phyloP scores from a whole-genome alignment of 2,113 vertebrate genomes.

The Probosciger aterrimus region DNA sequence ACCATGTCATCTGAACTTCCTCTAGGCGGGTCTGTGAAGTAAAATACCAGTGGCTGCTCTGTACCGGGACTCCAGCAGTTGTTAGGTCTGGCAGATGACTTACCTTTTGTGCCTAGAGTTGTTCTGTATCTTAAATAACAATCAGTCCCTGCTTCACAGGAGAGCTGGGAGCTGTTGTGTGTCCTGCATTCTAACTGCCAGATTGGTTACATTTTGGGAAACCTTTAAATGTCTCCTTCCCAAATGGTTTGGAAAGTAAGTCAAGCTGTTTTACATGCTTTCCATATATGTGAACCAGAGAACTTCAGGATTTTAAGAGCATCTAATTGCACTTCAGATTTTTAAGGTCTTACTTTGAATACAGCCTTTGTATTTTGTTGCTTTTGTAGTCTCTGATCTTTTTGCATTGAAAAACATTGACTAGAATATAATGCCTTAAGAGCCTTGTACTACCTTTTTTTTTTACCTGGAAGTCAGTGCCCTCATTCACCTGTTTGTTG shows the following conservation, averaged over 20 bases:
- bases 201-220: background rate
- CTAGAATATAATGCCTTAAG: background rate
- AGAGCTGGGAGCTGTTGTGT: background rate
- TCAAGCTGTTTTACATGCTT: background rate
- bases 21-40: background rate
- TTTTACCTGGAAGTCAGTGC: background rate
- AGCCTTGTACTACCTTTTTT: background rate
- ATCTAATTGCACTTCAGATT: background rate
- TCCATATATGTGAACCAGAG: background rate
- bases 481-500: background rate
- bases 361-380: background rate
- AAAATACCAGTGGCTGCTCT: background rate
- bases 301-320: background rate
- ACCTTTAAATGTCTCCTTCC: background rate
- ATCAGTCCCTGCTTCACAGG: background rate
- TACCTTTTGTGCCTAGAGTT: background rate
- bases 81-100: background rate
- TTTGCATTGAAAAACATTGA: background rate
- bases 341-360: background rate
- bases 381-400: background rate
- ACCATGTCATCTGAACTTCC: background rate
- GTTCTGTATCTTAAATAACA: background rate
- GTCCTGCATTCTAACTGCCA: background rate
- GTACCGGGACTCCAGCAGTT: background rate
- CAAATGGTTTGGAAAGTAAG: background rate